phyloP scores from a whole-genome alignment of 2,797 vertebrate genomes.

The Gymnopithys bicolor region DNA sequence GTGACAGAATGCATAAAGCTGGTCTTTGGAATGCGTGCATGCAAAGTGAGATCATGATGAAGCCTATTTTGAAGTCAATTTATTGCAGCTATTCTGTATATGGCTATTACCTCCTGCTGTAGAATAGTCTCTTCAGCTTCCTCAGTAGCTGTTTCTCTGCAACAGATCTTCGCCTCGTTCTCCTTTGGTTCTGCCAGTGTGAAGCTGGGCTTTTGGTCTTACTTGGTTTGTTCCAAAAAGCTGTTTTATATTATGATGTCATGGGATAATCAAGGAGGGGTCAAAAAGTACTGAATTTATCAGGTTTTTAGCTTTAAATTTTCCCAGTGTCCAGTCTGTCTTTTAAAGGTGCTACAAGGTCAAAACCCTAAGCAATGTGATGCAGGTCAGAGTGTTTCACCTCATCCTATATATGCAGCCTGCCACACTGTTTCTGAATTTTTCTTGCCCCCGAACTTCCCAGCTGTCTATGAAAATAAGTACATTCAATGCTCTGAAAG shows the following conservation, averaged over 20 bases:
- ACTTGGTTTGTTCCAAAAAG: neutral
- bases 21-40: neutral
- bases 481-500: neutral
- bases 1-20: conserved; percentile 44
- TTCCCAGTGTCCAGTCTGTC: neutral
- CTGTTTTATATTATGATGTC: neutral
- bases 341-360: neutral
- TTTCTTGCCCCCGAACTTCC: neutral
- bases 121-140: neutral
- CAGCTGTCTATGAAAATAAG: neutral
- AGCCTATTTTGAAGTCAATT: neutral
- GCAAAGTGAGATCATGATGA: neutral
- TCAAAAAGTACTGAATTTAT: neutral
- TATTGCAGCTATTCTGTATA: neutral
- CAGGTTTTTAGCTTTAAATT: neutral
- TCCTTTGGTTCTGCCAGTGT: neutral
- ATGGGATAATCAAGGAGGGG: neutral
- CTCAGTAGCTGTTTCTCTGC: neutral
- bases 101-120: neutral
- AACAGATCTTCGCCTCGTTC: neutral
- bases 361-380: neutral
- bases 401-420: neutral
- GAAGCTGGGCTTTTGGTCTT: neutral
- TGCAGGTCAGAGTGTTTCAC: neutral
- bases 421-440: neutral